These are phyloP conservation scores for Pherbina coryleti DNA, from an alignment of 2,888 invertebrate species.

Conservation along the genomic window DNA sequence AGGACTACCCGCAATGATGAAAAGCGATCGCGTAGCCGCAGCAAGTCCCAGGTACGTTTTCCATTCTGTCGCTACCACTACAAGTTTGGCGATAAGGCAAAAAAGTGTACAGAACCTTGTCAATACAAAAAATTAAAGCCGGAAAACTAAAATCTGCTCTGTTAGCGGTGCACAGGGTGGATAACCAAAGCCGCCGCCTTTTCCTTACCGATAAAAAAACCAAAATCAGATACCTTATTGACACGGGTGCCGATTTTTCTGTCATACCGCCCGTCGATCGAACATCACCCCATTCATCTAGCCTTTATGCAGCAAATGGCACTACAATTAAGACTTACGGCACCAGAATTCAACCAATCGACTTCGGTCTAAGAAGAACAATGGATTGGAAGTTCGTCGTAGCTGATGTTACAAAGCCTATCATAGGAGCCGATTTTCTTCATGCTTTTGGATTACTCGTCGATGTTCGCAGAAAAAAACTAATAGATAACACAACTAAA, in stretches of 20 bases:
- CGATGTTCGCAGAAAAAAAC: constrained; percentile 27
- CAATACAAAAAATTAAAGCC: constrained; percentile 32
- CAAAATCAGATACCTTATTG: constrained; percentile 11
- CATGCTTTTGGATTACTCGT: constrained; percentile 15
- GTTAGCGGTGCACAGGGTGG: constrained; percentile 25
- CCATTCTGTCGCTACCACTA: no score
- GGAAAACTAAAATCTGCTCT: constrained; percentile 32
- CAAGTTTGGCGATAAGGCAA: no score
- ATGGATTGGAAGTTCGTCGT: constrained; percentile 31
- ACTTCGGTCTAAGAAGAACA: no score
- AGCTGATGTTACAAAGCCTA: constrained; percentile 38
- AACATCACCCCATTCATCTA: no score
- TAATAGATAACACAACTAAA: constrained; percentile 24
- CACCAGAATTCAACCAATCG: constrained; percentile 30
- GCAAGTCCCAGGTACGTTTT: background rate
- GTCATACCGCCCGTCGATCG: no score
- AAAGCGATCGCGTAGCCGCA: background rate
- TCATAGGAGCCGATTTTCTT: constrained; percentile 41
- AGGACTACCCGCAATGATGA: background rate
- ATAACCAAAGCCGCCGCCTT: background rate
- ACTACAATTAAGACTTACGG: constrained; percentile 39
- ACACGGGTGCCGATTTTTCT: no score
- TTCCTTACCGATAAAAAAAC: constrained; percentile 21
- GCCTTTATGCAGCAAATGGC: constrained; percentile 40
- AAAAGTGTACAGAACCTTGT: constrained; percentile 33